Evolutionary conservation across 2,113 vertebrate genomes (phyloP).

Genomic region (Helogale parvula): DNA sequence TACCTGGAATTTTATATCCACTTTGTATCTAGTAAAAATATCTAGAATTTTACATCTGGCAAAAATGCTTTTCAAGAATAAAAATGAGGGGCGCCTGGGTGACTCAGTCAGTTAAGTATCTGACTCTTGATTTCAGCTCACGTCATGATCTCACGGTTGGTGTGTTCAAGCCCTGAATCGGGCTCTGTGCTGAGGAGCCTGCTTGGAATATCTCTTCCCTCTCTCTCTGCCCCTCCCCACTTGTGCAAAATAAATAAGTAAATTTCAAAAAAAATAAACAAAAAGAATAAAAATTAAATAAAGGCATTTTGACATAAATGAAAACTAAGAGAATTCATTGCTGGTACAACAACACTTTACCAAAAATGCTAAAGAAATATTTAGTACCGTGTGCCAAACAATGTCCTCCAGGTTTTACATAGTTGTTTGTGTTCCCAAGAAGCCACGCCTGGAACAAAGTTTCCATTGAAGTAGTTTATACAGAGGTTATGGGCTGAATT

Average conservation of each 20-base stretch:
- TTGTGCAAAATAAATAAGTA: no score
- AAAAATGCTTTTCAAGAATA: background rate
- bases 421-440: background rate
- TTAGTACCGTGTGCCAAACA: background rate
- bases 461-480: conserved; percentile 15
- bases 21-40: background rate
- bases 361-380: background rate
- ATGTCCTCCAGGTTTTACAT: background rate
- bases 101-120: no score
- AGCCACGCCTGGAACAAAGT: background rate
- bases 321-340: conserved; percentile 14
- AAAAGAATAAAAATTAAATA: conserved; percentile 50
- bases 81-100: background rate
- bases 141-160: no score
- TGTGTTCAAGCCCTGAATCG: no score
- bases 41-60: background rate
- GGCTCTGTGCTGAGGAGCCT: no score
- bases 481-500: background rate
- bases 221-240: no score
- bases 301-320: background rate
- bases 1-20: background rate
- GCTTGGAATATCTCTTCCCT: no score
- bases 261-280: no score
- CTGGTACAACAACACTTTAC: background rate
- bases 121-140: no score